These are phyloP conservation scores for Centropus unirufus DNA, from an alignment of 2,113 vertebrate genomes.

Conservation along the genomic window DNA sequence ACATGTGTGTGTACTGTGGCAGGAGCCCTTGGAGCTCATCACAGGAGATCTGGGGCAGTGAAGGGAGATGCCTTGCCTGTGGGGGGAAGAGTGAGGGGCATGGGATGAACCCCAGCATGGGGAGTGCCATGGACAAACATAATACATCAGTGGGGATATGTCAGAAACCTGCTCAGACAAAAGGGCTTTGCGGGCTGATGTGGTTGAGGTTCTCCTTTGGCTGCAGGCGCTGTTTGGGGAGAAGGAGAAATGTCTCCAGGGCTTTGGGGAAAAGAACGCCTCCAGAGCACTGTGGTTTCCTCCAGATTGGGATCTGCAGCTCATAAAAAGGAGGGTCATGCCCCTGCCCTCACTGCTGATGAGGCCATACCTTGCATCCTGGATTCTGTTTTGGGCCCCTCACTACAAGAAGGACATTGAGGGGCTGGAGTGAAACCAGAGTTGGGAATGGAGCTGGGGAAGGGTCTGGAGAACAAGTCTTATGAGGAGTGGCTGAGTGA, in stretches of 20 bases:
- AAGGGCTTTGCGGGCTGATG: neutral
- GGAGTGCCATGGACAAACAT: neutral
- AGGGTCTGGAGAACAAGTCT: too few relatives aligned
- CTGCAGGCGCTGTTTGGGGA: neutral
- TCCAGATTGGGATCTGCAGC: neutral
- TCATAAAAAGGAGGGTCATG: neutral
- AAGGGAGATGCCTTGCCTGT: neutral
- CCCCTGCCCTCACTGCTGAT: too few relatives aligned
- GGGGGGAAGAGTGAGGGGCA: neutral
- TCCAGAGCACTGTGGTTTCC: neutral
- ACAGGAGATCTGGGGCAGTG: neutral
- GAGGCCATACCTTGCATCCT: too few relatives aligned
- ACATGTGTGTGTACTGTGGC: neutral
- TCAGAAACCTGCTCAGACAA: neutral
- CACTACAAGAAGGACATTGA: too few relatives aligned
- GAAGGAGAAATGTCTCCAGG: neutral
- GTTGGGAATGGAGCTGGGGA: too few relatives aligned
- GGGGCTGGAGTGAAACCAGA: too few relatives aligned
- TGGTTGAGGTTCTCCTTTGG: neutral
- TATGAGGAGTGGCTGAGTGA: too few relatives aligned
- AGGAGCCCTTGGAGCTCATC: neutral
- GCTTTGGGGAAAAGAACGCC: neutral
- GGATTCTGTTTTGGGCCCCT: too few relatives aligned
- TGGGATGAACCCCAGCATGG: fast-evolving
- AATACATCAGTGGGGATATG: neutral